These are phyloP conservation scores for Condylura cristata DNA, from an alignment of 2,113 vertebrate genomes.

Conservation along the genomic window DNA sequence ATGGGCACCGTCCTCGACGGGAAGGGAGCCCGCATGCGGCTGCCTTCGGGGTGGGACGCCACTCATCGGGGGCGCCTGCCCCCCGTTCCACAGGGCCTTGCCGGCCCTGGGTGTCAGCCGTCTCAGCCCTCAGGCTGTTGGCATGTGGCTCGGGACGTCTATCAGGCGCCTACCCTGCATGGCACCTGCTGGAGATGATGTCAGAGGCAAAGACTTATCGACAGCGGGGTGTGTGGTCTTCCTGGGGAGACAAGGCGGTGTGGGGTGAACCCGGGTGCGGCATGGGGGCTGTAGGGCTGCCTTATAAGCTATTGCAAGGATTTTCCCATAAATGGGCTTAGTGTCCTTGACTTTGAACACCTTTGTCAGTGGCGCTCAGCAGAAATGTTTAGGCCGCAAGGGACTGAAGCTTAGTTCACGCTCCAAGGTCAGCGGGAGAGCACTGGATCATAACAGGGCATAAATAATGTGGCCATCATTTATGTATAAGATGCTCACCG, in stretches of 20 bases:
- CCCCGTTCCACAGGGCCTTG: rapidly evolving
- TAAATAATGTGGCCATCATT: not conserved
- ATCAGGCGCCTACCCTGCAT: not conserved
- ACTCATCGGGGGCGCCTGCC: no score
- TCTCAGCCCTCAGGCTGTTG: not conserved
- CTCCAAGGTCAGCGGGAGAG: not conserved
- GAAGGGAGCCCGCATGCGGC: no score
- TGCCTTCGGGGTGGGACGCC: no score
- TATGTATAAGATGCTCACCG: not conserved
- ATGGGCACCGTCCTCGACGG: not conserved
- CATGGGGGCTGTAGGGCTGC: not conserved
- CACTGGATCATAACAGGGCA: rapidly evolving
- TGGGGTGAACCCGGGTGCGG: not conserved
- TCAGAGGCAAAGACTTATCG: not conserved
- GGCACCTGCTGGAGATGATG: not conserved
- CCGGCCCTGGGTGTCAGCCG: no score
- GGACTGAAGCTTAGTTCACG: not conserved
- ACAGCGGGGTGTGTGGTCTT: not conserved
- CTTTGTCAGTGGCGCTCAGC: not conserved
- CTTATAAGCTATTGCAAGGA: not conserved
- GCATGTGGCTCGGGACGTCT: rapidly evolving
- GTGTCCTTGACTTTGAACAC: not conserved
- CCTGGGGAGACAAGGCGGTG: not conserved
- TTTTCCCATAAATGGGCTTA: not conserved
- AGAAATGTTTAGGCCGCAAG: not conserved